Evolutionary conservation across 2,888 invertebrate species (phyloP).

Genomic region (Drosophila cracens): DNA sequence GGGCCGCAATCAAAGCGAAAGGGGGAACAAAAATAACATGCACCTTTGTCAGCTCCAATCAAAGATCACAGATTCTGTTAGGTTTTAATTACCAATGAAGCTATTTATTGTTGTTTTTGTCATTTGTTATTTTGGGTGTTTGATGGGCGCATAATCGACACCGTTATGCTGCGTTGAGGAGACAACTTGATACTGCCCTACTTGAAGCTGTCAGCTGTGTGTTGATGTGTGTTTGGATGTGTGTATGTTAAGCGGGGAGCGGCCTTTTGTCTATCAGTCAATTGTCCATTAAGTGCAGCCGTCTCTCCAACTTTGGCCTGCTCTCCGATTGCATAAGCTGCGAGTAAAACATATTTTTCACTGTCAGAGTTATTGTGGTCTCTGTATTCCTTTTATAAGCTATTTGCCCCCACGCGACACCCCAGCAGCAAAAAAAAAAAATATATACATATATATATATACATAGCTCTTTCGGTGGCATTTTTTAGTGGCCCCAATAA

Average conservation of each 20-base stretch:
- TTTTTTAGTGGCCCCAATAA: slow-evolving; percentile 63
- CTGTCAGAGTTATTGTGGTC: slow-evolving; percentile 58
- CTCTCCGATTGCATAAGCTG: slow-evolving; percentile 65
- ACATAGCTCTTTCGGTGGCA: slow-evolving; percentile 64
- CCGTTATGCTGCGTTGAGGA: slow-evolving; percentile 48
- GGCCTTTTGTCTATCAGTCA: slow-evolving; percentile 59
- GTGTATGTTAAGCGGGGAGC: slow-evolving; percentile 27
- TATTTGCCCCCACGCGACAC: slow-evolving; percentile 69
- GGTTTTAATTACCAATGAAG: slow-evolving; percentile 64
- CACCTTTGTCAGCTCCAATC: slow-evolving; percentile 60
- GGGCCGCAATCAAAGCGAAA: slow-evolving; percentile 61
- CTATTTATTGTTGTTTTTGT: slow-evolving; percentile 25
- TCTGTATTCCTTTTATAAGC: slow-evolving; percentile 21
- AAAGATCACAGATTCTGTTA: slow-evolving; percentile 53
- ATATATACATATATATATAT: slow-evolving; percentile 2
- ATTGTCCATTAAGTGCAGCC: slow-evolving; percentile 61
- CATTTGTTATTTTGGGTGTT: slow-evolving; percentile 40
- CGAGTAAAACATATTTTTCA: slow-evolving; percentile 64
- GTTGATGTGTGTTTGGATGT: background rate
- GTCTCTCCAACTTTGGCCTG: slow-evolving; percentile 20
- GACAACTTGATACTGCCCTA: slow-evolving; percentile 48
- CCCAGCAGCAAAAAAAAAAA: slow-evolving; percentile 37
- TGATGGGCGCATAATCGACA: slow-evolving; percentile 66
- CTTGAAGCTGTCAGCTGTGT: slow-evolving; percentile 47
- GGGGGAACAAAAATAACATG: slow-evolving; percentile 33